A percentile compares a stretch with the other conserved stretches of the same genome.
phyloP scores from a whole-genome alignment of 1,140 invertebrate species.

The Lepidurus packardi region DNA sequence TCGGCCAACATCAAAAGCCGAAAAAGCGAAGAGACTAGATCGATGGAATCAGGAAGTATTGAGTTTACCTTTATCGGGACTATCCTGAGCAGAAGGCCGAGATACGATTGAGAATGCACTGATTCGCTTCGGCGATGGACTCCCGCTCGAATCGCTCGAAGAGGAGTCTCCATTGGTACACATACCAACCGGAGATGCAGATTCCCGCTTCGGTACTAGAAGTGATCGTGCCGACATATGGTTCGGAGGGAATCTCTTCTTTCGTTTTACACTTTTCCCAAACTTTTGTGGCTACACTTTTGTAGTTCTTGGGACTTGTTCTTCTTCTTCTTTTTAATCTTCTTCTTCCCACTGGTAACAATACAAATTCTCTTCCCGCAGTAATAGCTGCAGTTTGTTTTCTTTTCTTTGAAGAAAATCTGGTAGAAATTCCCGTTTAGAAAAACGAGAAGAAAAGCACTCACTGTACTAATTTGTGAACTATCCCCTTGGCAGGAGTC shows the following conservation, averaged over 20 bases:
- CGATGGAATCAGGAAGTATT: not conserved
- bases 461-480: no score
- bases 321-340: no score
- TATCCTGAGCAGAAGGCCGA: not conserved
- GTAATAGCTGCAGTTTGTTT: no score
- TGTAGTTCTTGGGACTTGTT: no score
- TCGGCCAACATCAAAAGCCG: not conserved
- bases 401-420: no score
- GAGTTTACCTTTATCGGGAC: not conserved
- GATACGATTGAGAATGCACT: constrained; percentile 1
- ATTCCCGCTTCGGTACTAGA: not conserved
- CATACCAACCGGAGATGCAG: not conserved
- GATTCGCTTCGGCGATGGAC: not conserved
- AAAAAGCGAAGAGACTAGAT: not conserved
- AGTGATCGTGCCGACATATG: not conserved
- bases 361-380: no score
- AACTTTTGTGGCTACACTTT: no score
- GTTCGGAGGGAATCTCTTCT: not conserved
- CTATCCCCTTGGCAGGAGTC: no score
- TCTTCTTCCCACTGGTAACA: no score
- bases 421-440: no score
- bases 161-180: not conserved
- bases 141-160: not conserved
- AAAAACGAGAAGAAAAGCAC: no score
- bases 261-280: not conserved